Evolutionary conservation across 2,888 invertebrate genomes (phyloP).

Genomic region (Lasius fuliginosus): DNA sequence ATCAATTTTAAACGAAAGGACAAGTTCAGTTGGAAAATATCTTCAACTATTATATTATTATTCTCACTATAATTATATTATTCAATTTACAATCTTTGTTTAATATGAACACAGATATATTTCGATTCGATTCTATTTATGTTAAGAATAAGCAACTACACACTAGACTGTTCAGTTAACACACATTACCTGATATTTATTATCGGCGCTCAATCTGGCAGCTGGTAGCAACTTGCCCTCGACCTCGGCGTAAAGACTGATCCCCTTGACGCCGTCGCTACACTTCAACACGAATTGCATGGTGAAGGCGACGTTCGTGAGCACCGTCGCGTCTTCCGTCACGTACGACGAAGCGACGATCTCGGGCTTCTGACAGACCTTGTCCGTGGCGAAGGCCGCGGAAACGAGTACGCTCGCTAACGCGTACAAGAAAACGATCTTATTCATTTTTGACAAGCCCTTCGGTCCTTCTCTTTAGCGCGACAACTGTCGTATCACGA

Average conservation of each 20-base stretch:
- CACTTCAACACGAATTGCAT: slow-evolving; percentile 96
- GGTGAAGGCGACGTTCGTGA: slow-evolving; percentile 96
- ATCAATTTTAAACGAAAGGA: background rate
- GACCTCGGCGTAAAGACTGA: slow-evolving; percentile 95
- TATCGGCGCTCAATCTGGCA: slow-evolving; percentile 91
- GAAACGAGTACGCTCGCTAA: slow-evolving; percentile 49
- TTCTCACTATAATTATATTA: background rate
- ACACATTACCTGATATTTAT: slow-evolving; percentile 92
- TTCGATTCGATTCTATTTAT: background rate
- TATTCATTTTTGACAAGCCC: slow-evolving; percentile 41
- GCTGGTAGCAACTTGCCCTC: slow-evolving; percentile 95
- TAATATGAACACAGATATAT: background rate
- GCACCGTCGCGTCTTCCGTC: slow-evolving; percentile 96
- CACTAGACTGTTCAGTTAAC: background rate
- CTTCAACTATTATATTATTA: background rate
- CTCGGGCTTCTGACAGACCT: slow-evolving; percentile 89
- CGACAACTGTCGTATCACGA: background rate
- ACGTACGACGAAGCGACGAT: slow-evolving; percentile 94
- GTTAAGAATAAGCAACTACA: background rate
- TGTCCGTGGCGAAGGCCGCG: slow-evolving; percentile 69
- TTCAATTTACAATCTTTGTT: slow-evolving; percentile 1
- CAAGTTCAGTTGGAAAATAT: background rate
- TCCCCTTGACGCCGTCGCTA: slow-evolving; percentile 89
- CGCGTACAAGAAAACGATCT: background rate
- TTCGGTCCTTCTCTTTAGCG: background rate